Evolutionary conservation across 2,797 vertebrate genomes (phyloP), one percentile per base, ranked within the genome.

Genomic region (Neoniphon sammara): DNA sequence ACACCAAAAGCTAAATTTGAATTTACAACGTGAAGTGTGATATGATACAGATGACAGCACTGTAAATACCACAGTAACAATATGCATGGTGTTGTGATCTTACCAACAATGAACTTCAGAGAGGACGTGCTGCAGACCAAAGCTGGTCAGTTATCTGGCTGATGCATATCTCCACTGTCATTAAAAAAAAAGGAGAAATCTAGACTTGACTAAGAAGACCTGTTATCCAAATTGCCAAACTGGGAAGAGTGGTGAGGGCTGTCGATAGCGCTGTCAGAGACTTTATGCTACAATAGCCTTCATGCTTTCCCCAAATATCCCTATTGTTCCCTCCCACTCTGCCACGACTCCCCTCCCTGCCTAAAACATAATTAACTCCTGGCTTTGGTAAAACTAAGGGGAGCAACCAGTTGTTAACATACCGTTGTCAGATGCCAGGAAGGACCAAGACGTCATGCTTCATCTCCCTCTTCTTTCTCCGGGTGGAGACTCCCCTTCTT

Each of bases 241-340:
- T 77, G 87, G 84, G 75, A 70, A 7, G 66, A 84, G 77, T 83
- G 85, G 85, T 17, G 74, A 59, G 39, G 47, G 70, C 69, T 34
- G 60, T 57, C 69, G 75, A 62, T 69, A 65, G 76, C 68, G 55
- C 72, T 65, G 69, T 44, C 57, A 27, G 54, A 67, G 62, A 87
- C 82, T 84, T 79, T 60, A 64, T 36, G 49, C 77, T 61, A 70
- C 63, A 73, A 72, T 0, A 18, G 61, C 70, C 23, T 46, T 69
- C 69, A 72, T 70, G 85, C 80, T 84, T 65, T 78, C 44, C 18
- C 73, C 73, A 69, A 74, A 86, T 70, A 69, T 68, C 81, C 80
- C 85, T 77, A 81, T 88, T 88, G 89, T 89, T 87, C 85, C 87
- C 88, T 77, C 88, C 84, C 87, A 83, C 82, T 81, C 65, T 25